Base-by-base conservation (phyloP, 2,888 invertebrate genomes). In the Piscicola geometra region DNA sequence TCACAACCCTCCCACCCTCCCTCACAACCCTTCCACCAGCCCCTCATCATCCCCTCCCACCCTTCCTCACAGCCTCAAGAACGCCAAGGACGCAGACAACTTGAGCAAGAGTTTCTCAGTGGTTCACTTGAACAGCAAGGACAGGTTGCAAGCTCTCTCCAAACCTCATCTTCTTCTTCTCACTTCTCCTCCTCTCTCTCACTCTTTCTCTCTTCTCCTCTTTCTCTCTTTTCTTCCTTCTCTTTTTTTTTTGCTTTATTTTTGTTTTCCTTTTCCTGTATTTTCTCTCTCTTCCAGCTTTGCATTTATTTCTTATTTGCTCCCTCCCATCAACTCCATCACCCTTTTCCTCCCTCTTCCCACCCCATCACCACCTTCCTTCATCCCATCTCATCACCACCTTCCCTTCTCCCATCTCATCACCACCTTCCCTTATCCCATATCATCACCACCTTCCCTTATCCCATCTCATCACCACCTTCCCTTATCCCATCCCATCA, bases 41-140 rank as follows among this genome's bases (percentile, higher is more conserved):
- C n/a, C n/a, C n/a, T n/a, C n/a, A n/a, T n/a, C n/a, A n/a, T n/a
- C n/a, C n/a, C n/a, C n/a, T n/a, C n/a, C n/a, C n/a, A n/a, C 21
- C 41, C n/a, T 36, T 21, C 15, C 32, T 5, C 5, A 36, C 25
- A 21, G 25, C 3, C 30, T 66, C 1, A 36, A 41, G 25, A 47
- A 15, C 50, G 50, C 50, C 9, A 47, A 47, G 21, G 50, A 47
- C 50, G 50, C 50, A 91, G 93, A 82, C 88, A 96, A 86, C 93
- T 92, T 90, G 91, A 92, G 75, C 91, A 91, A 90, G 91, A 92
- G 75, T 90, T 90, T 75, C 88, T 81, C 68, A 15, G 30, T 28
- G n/a, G 66, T 66, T 66, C 9, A 9, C 21, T 21, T 47, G 12
- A 47, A 47, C 50, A 47, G 50, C 50, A 47, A 47, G 21, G 50